A percentile compares a stretch with the other conserved stretches of the same genome.
Conservation (phyloP, 2,797 vertebrate genomes). For the Liparis tanakae region DNA sequence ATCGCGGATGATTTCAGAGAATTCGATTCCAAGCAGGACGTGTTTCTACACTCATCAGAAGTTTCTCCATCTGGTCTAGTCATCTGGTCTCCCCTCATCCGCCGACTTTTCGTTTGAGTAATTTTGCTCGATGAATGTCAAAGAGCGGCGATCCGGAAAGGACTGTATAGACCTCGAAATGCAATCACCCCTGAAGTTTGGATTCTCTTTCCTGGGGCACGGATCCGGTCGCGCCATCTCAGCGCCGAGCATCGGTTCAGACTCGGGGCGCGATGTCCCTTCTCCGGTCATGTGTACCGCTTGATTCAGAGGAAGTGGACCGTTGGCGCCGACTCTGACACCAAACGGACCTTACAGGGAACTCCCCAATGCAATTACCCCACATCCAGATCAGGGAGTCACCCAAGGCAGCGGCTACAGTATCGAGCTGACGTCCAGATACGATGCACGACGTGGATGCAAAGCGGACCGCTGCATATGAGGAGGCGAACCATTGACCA, state of each 20-base stretch:
- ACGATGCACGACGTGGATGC: conserved; percentile 10
- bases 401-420: neutral
- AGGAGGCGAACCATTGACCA: neutral
- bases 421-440: neutral
- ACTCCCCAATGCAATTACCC: conserved; percentile 30
- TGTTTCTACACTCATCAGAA: neutral
- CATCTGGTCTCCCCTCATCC: neutral
- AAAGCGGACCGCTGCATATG: neutral
- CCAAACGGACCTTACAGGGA: conserved; percentile 6
- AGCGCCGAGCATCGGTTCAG: conserved; percentile 14
- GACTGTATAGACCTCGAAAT: neutral
- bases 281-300: neutral
- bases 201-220: neutral
- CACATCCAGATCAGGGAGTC: conserved; percentile 37
- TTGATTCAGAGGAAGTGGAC: conserved; percentile 10
- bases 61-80: neutral
- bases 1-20: conserved; percentile 8
- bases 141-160: conserved; percentile 6
- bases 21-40: neutral
- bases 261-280: neutral
- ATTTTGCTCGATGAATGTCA: conserved; percentile 7
- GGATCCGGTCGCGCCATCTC: conserved; percentile 12
- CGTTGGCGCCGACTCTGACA: conserved; percentile 15
- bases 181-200: neutral
- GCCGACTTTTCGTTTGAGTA: neutral